A percentile compares a stretch with the other conserved stretches of the same genome.
Evolutionary conservation across 2,113 vertebrate species (phyloP).

Genomic region (Protobothrops flavoviridis): DNA sequence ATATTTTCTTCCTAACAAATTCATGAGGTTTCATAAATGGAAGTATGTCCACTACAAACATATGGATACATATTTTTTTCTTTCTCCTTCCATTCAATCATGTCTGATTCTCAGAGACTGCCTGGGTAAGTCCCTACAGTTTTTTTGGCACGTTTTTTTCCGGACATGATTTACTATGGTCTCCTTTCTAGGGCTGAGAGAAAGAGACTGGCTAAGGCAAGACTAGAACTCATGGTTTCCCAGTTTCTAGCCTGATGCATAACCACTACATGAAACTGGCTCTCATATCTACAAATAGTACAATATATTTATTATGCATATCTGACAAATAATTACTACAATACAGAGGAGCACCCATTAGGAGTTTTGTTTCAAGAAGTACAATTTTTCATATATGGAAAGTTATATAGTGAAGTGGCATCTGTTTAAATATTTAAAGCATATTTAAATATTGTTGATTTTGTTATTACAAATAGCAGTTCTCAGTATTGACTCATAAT

Average conservation of each 20-base stretch:
- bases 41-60: not conserved
- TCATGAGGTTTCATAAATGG: not conserved
- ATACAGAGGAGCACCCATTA: not conserved
- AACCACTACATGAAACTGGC: not conserved
- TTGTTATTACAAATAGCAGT: not conserved
- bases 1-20: not conserved
- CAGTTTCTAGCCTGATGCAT: not conserved
- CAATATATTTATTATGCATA: not conserved
- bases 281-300: not conserved
- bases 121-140: not conserved
- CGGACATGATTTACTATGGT: not conserved
- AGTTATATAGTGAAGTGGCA: not conserved
- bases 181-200: not conserved
- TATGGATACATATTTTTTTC: not conserved
- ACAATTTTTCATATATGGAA: not conserved
- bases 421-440: not conserved
- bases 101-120: not conserved
- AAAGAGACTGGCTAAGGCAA: not conserved
- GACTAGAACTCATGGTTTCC: not conserved
- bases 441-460: not conserved
- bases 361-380: not conserved
- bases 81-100: not conserved
- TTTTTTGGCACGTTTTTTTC: not conserved
- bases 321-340: not conserved
- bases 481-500: not conserved